phyloP scores from a whole-genome alignment of 2,888 invertebrate species.

The Brachylomia viminalis region DNA sequence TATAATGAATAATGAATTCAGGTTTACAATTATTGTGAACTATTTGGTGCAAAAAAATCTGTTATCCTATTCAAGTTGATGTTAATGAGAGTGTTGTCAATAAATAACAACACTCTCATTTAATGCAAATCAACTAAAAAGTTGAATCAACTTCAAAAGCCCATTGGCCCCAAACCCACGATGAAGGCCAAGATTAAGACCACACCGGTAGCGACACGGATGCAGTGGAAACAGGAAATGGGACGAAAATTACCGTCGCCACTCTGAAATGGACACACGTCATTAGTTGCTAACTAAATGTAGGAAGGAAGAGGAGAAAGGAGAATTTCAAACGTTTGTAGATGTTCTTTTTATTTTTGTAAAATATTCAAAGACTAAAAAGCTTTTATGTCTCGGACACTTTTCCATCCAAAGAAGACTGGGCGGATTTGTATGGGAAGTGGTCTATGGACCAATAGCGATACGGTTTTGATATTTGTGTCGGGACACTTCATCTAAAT shows the following conservation, averaged over 20 bases:
- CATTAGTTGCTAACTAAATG: conserved; percentile 45
- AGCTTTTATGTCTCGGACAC: not conserved
- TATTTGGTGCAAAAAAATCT: too few species aligned
- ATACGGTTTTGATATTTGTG: too few species aligned
- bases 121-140: not conserved
- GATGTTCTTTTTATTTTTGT: not conserved
- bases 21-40: too few species aligned
- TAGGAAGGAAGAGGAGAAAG: conserved; percentile 8
- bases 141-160: conserved; percentile 2
- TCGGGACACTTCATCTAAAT: too few species aligned
- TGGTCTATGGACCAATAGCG: too few species aligned
- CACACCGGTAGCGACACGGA: conserved; percentile 57
- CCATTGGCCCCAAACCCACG: conserved; percentile 16
- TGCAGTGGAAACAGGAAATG: conserved; percentile 53
- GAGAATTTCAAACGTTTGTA: conserved; percentile 13
- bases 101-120: not conserved
- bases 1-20: too few species aligned
- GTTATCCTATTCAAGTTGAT: too few species aligned
- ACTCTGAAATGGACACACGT: conserved; percentile 52
- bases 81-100: not conserved
- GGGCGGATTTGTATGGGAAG: too few species aligned
- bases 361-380: not conserved
- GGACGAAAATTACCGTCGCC: conserved; percentile 46
- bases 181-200: conserved; percentile 43
- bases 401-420: not conserved